phyloP scores from a whole-genome alignment of 1,140 invertebrate species.

The Zaprionus ornatus region DNA sequence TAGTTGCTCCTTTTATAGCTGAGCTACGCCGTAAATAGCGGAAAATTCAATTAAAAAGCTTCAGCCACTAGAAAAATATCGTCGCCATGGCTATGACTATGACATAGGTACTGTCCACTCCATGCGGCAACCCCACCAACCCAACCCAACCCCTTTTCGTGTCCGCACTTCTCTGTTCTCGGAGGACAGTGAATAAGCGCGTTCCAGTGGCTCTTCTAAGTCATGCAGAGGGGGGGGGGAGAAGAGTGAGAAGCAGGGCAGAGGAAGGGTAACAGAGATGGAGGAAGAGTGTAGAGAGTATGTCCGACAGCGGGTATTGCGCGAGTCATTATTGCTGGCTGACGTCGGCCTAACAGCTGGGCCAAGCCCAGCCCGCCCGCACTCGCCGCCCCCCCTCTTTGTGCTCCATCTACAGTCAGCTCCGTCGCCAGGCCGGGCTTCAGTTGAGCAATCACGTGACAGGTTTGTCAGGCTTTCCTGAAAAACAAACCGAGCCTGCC shows the following conservation, averaged over 20 bases:
- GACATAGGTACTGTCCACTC: slow-evolving; percentile 63
- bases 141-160: too few species aligned
- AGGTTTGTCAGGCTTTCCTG: slow-evolving; percentile 73
- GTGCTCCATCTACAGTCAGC: background rate
- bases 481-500: slow-evolving; percentile 71
- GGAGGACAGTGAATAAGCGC: slow-evolving; percentile 47
- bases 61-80: slow-evolving; percentile 81
- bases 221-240: background rate
- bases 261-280: background rate
- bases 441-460: slow-evolving; percentile 76
- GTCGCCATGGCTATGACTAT: slow-evolving; percentile 77
- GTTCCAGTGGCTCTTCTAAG: slow-evolving; percentile 17
- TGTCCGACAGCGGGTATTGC: slow-evolving; percentile 7
- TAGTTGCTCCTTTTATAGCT: slow-evolving; percentile 17
- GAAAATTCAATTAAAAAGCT: slow-evolving; percentile 81
- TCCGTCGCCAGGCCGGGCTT: slow-evolving; percentile 24
- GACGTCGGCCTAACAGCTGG: slow-evolving; percentile 57
- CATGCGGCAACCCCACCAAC: background rate
- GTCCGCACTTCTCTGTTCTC: background rate
- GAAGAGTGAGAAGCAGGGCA: background rate
- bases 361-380: slow-evolving; percentile 1
- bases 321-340: slow-evolving; percentile 60
- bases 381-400: too few species aligned
- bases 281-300: background rate
- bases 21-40: slow-evolving; percentile 70